These are phyloP conservation scores for Callopanchax toddi DNA, from an alignment of 2,113 vertebrate species.

Conservation along the genomic window DNA sequence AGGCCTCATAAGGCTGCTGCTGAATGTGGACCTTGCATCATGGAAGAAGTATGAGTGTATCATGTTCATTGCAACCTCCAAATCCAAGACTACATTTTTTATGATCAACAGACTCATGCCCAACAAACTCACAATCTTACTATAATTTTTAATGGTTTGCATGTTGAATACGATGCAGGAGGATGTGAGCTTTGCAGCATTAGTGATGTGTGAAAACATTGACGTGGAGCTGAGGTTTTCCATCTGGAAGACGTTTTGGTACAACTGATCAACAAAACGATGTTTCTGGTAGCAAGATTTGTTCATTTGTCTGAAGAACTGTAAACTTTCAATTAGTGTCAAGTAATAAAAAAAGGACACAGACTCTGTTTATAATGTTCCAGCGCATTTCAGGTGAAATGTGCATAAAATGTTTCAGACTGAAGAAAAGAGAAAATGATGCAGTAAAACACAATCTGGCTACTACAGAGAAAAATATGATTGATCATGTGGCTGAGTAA, in stretches of 20 bases:
- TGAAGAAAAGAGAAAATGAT: conserved; percentile 18
- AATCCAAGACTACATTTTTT: conserved; percentile 37
- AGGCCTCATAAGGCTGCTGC: conserved; percentile 22
- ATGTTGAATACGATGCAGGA: conserved; percentile 10
- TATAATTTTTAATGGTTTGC: conserved; percentile 22
- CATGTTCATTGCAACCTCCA: conserved; percentile 24
- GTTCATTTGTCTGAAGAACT: conserved; percentile 16
- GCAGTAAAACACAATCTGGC: conserved; percentile 19
- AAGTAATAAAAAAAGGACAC: conserved; percentile 10
- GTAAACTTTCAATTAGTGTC: conserved; percentile 16
- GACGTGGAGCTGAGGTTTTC: conserved; percentile 16
- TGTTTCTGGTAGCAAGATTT: conserved; percentile 1
- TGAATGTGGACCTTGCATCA: conserved; percentile 47
- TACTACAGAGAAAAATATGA: conserved; percentile 33
- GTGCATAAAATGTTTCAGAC: neutral
- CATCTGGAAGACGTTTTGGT: conserved; percentile 5
- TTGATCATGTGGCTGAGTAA: conserved; percentile 36
- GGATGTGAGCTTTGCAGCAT: conserved; percentile 11
- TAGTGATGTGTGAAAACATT: conserved; percentile 1
- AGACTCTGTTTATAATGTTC: neutral
- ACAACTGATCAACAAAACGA: conserved; percentile 15
- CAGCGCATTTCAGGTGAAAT: neutral
- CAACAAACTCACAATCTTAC: conserved; percentile 22
- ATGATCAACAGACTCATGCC: conserved; percentile 22
- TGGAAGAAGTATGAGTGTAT: conserved; percentile 43